Base-by-base conservation (phyloP, 2,888 invertebrate genomes). In the Drosophila helvetica region DNA sequence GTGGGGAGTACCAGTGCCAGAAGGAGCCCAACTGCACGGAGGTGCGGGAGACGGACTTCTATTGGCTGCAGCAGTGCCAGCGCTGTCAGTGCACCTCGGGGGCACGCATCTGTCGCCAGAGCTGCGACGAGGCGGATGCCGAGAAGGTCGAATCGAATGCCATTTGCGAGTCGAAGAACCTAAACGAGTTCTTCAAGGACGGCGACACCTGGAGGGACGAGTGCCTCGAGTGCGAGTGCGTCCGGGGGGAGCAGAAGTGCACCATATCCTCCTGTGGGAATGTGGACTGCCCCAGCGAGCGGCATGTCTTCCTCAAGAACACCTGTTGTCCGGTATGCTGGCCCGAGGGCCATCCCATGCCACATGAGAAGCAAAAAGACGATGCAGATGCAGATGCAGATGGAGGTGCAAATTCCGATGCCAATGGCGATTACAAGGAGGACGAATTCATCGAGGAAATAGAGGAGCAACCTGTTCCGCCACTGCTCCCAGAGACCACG, bases 1-100 rank as follows among this genome's bases (percentile, higher is more conserved):
- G 93, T 68, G 93, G 94, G n/a, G 91, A 92, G 15, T 92, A 92
- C 77, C 91, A 92, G 45, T 92, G 92, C 66, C 93, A 92, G 70
- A 87, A 90, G 1, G 90, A 93, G 45, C 91, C 92, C 0, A 89
- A 91, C 56, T 92, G 92, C 66, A 86, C 86, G 0, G 86, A 86
- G 38, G 83, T 78, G 3, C 62, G 74, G 17, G 76, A 88, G 33
- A 90, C 90, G 18, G 83, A 90, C 0, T 79, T 77, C 52, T 79
- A 78, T 55, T 91, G 92, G 91, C 70, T 90, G 52, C 84, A 83
- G 17, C 84, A 89, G 47, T 92, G 92, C 61, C 89, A 90, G 60
- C 87, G 89, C 3, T 92, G 92, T 51, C 80, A 78, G 47, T 92
- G 92, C 74, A 77, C 71, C 15, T 81, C 84, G 2, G 92, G 92